Conservation (phyloP, 2,797 vertebrate genomes). For the Neosilurus mollespiculum region DNA sequence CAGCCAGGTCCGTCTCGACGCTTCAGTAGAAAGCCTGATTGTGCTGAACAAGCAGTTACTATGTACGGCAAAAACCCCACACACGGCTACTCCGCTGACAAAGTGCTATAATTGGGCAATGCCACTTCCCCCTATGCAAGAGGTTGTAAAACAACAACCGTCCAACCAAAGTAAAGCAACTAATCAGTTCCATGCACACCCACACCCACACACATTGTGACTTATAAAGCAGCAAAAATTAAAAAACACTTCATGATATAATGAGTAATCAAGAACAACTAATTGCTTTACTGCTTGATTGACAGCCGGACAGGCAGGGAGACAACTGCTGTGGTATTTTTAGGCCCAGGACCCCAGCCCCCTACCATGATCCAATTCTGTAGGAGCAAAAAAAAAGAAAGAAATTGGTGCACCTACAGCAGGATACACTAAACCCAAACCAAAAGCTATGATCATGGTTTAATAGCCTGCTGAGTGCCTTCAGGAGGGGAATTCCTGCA, state of each 20-base stretch:
- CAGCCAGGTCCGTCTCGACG: slow-evolving; percentile 23
- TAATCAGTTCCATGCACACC: no score
- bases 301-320: slow-evolving; percentile 18
- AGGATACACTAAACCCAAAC: not conserved
- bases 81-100: slow-evolving; percentile 65
- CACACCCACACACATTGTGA: not conserved
- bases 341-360: slow-evolving; percentile 44
- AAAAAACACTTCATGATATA: not conserved
- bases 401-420: not conserved
- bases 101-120: slow-evolving; percentile 72
- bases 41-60: slow-evolving; percentile 73
- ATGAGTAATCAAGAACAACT: not conserved
- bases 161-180: not conserved
- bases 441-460: no score
- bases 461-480: no score
- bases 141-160: slow-evolving; percentile 1
- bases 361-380: not conserved
- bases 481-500: no score
- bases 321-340: slow-evolving; percentile 56
- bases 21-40: slow-evolving; percentile 63
- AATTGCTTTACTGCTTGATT: not conserved
- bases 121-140: slow-evolving; percentile 46
- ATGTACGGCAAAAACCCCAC: slow-evolving; percentile 64
- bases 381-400: slow-evolving; percentile 26
- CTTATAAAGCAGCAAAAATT: not conserved